A percentile compares a stretch with the other conserved stretches of the same genome.
These are phyloP conservation scores for Ageneiosus marmoratus DNA, from an alignment of 2,113 vertebrate genomes.

Conservation along the genomic window DNA sequence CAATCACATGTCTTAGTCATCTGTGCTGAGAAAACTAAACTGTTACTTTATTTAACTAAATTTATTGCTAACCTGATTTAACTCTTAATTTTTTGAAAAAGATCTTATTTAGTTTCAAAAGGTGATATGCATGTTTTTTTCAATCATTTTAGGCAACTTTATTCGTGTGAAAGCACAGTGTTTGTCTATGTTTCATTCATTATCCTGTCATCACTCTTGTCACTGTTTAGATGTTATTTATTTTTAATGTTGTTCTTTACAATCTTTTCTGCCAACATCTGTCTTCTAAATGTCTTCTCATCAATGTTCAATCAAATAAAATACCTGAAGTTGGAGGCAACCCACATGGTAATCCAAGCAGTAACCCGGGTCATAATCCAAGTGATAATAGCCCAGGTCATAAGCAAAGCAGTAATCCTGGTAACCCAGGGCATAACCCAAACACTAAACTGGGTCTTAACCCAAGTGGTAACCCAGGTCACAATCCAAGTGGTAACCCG, in stretches of 20 bases:
- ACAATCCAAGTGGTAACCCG: conserved; percentile 13
- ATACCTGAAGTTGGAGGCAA: conserved; percentile 34
- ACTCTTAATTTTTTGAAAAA: not conserved
- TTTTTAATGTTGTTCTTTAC: conserved; percentile 33
- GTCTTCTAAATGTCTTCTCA: conserved; percentile 12
- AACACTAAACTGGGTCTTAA: not conserved
- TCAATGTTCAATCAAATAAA: not conserved
- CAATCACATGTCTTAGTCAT: not conserved
- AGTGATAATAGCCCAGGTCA: not conserved
- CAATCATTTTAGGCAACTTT: not conserved
- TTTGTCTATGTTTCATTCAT: not conserved
- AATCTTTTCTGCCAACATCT: conserved; percentile 15
- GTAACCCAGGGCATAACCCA: not conserved
- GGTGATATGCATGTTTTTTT: not conserved
- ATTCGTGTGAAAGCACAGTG: conserved; percentile 1
- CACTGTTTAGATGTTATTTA: conserved; percentile 24
- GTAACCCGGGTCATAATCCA: not conserved
- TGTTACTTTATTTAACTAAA: not conserved
- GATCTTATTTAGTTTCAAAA: not conserved
- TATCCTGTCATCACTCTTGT: conserved; percentile 8
- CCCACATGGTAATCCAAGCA: not conserved
- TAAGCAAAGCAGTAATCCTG: not conserved
- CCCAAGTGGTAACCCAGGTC: not conserved
- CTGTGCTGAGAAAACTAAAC: not conserved
- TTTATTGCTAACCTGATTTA: no score